These are phyloP conservation scores for Tridacna crocea DNA, from an alignment of 2,888 invertebrate species.

Conservation along the genomic window DNA sequence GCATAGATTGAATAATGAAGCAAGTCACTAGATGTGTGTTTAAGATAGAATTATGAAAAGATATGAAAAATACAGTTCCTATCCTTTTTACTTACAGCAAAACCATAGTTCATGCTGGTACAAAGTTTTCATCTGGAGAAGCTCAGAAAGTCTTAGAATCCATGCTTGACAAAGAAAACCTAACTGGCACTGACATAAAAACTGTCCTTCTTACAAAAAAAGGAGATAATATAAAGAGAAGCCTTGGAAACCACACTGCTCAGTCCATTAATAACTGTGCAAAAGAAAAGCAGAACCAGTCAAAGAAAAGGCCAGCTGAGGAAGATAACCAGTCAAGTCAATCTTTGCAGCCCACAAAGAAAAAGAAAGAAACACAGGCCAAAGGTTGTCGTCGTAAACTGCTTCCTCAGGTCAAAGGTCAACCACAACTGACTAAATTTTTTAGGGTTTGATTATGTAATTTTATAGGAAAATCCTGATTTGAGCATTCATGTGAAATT, in stretches of 20 bases:
- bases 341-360: slow-evolving; percentile 61
- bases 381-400: slow-evolving; percentile 70
- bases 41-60: too few species aligned
- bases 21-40: too few species aligned
- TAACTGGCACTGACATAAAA: slow-evolving; percentile 29
- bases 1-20: too few species aligned
- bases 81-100: slow-evolving; percentile 63
- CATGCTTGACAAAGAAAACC: slow-evolving; percentile 67
- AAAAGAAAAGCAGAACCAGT: slow-evolving; percentile 21
- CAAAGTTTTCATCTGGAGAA: slow-evolving; percentile 52
- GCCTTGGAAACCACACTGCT: not conserved
- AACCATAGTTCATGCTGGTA: slow-evolving; percentile 71
- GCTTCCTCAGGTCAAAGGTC: slow-evolving; percentile 76
- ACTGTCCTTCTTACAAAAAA: slow-evolving; percentile 18
- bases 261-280: not conserved
- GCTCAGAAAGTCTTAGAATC: slow-evolving; percentile 62
- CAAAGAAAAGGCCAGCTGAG: slow-evolving; percentile 54
- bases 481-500: too few species aligned
- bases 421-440: slow-evolving; percentile 70
- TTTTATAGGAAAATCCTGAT: too few species aligned
- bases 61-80: too few species aligned
- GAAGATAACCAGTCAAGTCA: slow-evolving; percentile 48
- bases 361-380: slow-evolving; percentile 58
- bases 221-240: slow-evolving; percentile 13
- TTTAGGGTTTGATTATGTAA: slow-evolving; percentile 63